Conservation (phyloP, 2,113 vertebrate species). For the Nerophis ophidion region DNA sequence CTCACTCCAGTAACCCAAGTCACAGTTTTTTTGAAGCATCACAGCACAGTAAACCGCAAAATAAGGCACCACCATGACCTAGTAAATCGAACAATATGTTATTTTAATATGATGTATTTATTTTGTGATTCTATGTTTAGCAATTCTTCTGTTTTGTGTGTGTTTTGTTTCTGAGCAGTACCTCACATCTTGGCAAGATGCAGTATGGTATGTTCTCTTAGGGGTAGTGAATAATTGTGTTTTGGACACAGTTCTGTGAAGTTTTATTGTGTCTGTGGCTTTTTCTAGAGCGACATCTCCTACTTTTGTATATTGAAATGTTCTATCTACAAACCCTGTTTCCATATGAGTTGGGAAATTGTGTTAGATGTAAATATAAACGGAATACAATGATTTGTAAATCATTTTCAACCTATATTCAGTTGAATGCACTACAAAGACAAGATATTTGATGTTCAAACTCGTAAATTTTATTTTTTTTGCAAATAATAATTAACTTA, state of each 20-base stretch:
- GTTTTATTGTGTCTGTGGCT: slow-evolving; percentile 20
- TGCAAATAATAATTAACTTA: no score
- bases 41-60: slow-evolving; percentile 13
- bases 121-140: slow-evolving; percentile 45
- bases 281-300: slow-evolving; percentile 22
- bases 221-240: slow-evolving; percentile 39
- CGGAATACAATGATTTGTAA: no score
- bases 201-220: slow-evolving; percentile 37
- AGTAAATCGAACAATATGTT: slow-evolving; percentile 26
- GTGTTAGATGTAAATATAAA: no score
- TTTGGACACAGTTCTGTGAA: slow-evolving; percentile 56
- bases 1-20: slow-evolving; percentile 1
- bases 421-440: no score
- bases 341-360: no score
- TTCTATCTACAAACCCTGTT: slow-evolving; percentile 12
- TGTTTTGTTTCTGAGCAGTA: slow-evolving; percentile 33
- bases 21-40: slow-evolving; percentile 9
- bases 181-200: slow-evolving; percentile 46
- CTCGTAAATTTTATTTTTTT: no score
- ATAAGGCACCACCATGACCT: slow-evolving; percentile 7
- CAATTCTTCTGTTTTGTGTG: slow-evolving; percentile 23
- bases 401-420: no score
- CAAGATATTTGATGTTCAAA: no score
- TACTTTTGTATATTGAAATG: slow-evolving; percentile 22
- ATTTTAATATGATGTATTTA: slow-evolving; percentile 54